Conservation (phyloP, 2,797 vertebrate genomes). For the Sebastes hubbsi region DNA sequence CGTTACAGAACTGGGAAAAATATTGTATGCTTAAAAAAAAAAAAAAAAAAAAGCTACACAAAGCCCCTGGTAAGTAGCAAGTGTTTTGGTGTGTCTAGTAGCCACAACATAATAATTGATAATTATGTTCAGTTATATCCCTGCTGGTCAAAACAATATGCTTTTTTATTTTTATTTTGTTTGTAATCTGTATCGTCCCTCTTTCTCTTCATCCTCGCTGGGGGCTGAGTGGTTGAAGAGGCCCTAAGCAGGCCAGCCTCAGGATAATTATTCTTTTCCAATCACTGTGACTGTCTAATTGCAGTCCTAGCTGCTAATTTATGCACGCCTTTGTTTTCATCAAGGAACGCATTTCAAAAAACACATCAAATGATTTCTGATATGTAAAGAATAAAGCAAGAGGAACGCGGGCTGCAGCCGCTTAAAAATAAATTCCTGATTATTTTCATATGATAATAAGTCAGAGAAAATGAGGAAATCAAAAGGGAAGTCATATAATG, state of each 20-base stretch:
- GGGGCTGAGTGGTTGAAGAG: conserved; percentile 79
- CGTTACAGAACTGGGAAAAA: not conserved
- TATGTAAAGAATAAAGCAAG: conserved; percentile 76
- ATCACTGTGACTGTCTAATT: conserved; percentile 82
- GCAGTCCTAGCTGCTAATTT: conserved; percentile 77
- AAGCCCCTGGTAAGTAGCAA: not conserved
- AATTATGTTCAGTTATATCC: conserved; percentile 44
- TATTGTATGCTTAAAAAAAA: not conserved
- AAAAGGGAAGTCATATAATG: conserved; percentile 74
- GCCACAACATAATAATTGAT: conserved; percentile 35
- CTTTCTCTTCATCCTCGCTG: conserved; percentile 26
- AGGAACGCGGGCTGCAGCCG: conserved; percentile 56
- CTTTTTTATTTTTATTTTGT: conserved; percentile 14
- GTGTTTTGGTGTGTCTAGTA: not conserved
- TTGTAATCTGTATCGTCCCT: conserved; percentile 2
- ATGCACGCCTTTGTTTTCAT: conserved; percentile 83
- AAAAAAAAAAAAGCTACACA: not conserved
- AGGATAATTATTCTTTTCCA: conserved; percentile 80
- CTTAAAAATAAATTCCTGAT: conserved; percentile 82
- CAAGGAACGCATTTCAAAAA: conserved; percentile 75
- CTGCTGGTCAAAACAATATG: conserved; percentile 50
- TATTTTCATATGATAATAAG: conserved; percentile 82
- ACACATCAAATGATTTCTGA: conserved; percentile 81
- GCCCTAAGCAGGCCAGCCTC: conserved; percentile 71
- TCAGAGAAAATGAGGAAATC: conserved; percentile 74